Percentiles rank a stretch among this genome's conserved stretches.
phyloP scores from a whole-genome alignment of 2,113 vertebrate genomes.

The Hoplias malabaricus region DNA sequence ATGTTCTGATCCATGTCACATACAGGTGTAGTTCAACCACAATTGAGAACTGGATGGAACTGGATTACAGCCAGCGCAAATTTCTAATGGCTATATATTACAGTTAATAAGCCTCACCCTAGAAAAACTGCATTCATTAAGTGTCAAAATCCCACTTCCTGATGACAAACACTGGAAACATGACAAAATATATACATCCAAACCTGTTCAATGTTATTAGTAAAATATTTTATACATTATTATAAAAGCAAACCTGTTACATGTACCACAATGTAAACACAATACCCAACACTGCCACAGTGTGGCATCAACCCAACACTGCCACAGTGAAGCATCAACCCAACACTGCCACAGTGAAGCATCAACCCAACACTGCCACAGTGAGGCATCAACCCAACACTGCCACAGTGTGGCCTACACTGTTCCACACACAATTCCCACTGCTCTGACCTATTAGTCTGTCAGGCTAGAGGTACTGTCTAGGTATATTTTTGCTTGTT shows the following conservation, averaged over 20 bases:
- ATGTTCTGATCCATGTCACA: constrained; percentile 1
- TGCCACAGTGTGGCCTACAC: constrained; percentile 62
- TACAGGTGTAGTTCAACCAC: not conserved
- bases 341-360: too few relatives aligned
- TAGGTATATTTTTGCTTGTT: too few relatives aligned
- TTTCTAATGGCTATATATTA: not conserved
- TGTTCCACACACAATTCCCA: not conserved
- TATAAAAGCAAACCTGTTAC: too few relatives aligned
- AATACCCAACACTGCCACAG: too few relatives aligned
- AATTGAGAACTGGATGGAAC: constrained; percentile 41
- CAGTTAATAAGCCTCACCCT: constrained; percentile 14
- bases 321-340: too few relatives aligned
- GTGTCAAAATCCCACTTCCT: not conserved
- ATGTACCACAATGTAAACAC: too few relatives aligned
- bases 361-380: too few relatives aligned
- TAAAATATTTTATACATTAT: too few relatives aligned
- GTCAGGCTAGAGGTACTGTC: too few relatives aligned
- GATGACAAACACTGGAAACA: not conserved
- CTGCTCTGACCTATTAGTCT: too few relatives aligned
- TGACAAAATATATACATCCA: not conserved
- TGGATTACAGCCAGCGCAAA: not conserved
- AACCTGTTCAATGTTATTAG: too few relatives aligned
- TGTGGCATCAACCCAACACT: too few relatives aligned
- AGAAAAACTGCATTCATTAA: not conserved
- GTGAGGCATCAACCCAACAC: constrained; percentile 66